Evolutionary conservation across 1,140 invertebrate species (phyloP), one percentile per base, ranked within the genome.

Genomic region (Brachystomella parvula): DNA sequence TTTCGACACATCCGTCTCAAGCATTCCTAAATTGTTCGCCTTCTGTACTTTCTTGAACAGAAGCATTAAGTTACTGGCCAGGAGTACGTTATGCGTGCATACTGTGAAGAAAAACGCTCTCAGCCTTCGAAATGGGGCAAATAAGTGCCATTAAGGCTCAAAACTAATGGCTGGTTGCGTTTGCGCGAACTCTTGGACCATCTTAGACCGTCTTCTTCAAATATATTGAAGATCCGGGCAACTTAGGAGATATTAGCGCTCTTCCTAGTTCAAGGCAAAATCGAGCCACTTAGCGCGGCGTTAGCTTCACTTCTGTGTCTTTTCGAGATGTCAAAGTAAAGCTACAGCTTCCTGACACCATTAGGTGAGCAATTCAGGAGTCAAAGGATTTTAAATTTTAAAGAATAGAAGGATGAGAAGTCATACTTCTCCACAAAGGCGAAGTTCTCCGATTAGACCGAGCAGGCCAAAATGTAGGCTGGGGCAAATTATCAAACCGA

Each of bases 341-440:
- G 28, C 30, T 61, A 28, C 21, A 39, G 9, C 28, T 61, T 6
- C 53, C 24, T 21, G 33, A 32, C 1, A 39, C 63, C 12, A 47
- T 65, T 12, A 24, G 30, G 12, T 30, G 30, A 3, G 53, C 33
- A 19, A 32, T 65, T 15, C 31, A 59, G 30, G 44, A 32, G 21
- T 24, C 3, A n/a, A n/a, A 12, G 24, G 21, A 35, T 21, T 30
- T 66, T 26, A 47, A 62, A 30, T 56, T 33, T 12, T 15, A 17
- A 29, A 61, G 31, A 33, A 62, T 47, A n/a, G n/a, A n/a, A n/a
- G 59, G 57, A 53, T 9, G 53, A 39, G 30, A 53, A 62, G 21
- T 60, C 61, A 30, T 17, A 26, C 19, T 24, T 47, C 1, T 47
- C 29, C 19, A 28, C 17, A 53, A 24, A 35, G 17, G 60, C 44